phyloP scores from a whole-genome alignment of 2,888 invertebrate species.

The Conus canariensis region DNA sequence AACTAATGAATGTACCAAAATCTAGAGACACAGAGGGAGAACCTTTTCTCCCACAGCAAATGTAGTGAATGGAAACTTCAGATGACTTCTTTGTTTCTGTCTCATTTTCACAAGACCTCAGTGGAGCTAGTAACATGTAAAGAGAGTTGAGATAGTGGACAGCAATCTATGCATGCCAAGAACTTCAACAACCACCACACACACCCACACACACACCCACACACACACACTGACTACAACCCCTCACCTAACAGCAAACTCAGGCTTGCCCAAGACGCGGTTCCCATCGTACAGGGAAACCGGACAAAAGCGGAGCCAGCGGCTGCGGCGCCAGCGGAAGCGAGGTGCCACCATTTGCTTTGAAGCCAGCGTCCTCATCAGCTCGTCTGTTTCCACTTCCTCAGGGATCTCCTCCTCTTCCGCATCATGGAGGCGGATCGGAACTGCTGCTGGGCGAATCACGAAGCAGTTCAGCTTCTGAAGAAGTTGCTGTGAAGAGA shows the following conservation, averaged over 20 bases:
- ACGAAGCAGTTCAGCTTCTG: slow-evolving; percentile 74
- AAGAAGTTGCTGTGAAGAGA: slow-evolving; percentile 72
- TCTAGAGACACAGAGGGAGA: background rate
- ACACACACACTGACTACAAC: too few relatives aligned
- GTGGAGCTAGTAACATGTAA: too few relatives aligned
- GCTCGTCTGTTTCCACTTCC: slow-evolving; percentile 76
- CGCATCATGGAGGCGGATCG: slow-evolving; percentile 72
- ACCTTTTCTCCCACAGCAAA: too few relatives aligned
- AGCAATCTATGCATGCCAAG: too few relatives aligned
- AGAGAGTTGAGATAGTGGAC: too few relatives aligned
- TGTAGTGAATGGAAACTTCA: too few relatives aligned
- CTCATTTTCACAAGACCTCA: too few relatives aligned
- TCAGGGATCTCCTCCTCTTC: slow-evolving; percentile 77
- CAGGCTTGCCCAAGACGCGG: slow-evolving; percentile 75
- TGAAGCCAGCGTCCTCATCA: slow-evolving; percentile 71
- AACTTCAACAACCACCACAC: too few relatives aligned
- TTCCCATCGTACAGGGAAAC: slow-evolving; percentile 78
- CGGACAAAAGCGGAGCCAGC: slow-evolving; percentile 77
- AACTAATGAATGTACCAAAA: background rate
- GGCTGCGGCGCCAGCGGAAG: slow-evolving; percentile 75
- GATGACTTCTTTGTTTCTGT: too few relatives aligned
- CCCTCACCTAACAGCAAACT: slow-evolving; percentile 76
- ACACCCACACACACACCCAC: too few relatives aligned
- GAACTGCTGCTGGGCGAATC: slow-evolving; percentile 74
- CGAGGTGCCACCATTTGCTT: slow-evolving; percentile 75